Conservation (phyloP, 2,113 vertebrate species). For the Malurus cyaneus region DNA sequence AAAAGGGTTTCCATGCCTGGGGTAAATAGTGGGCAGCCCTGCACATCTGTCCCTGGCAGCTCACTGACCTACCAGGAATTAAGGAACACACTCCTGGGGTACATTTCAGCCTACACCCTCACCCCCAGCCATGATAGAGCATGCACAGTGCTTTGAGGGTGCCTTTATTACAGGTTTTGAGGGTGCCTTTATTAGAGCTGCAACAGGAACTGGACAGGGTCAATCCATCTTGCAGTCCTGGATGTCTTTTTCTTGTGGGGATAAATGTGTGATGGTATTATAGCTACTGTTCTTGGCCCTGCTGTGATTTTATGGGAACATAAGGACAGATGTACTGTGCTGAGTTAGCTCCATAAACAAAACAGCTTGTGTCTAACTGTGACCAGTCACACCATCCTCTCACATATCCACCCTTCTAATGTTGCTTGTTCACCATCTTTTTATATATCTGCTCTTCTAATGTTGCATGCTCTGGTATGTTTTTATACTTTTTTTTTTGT, state of each 20-base stretch:
- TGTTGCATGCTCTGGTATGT: background rate
- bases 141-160: background rate
- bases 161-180: background rate
- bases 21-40: background rate
- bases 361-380: background rate
- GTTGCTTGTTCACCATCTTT: background rate
- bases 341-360: background rate
- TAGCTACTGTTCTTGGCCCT: background rate
- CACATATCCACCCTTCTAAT: background rate
- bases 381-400: background rate
- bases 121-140: background rate
- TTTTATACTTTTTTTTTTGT: background rate
- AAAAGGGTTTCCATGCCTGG: background rate
- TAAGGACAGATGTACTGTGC: background rate
- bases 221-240: background rate
- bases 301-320: background rate
- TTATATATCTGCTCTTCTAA: background rate
- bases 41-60: background rate
- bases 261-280: background rate
- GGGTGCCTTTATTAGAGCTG: background rate
- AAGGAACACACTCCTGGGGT: background rate
- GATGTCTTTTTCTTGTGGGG: background rate
- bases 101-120: background rate
- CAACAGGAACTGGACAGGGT: background rate
- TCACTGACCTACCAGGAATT: background rate